These are phyloP conservation scores for Drosophila busckii DNA, from an alignment of 1,140 invertebrate genomes.

Conservation along the genomic window DNA sequence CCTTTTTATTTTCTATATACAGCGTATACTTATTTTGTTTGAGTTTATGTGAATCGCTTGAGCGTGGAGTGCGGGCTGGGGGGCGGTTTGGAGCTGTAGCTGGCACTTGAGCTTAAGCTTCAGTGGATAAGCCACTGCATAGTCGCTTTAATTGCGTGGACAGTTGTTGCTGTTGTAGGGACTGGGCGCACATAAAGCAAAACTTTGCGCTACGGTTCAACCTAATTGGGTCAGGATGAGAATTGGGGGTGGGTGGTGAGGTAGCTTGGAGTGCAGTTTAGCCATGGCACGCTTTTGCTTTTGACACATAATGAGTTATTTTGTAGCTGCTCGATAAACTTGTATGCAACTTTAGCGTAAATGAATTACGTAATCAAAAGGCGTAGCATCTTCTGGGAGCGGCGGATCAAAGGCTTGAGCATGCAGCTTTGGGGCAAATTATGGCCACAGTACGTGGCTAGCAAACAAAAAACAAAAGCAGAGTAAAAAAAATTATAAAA, in stretches of 20 bases:
- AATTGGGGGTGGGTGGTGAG: not conserved
- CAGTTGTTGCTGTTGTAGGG: slow-evolving; percentile 35
- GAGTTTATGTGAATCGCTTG: slow-evolving; percentile 43
- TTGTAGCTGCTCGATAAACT: slow-evolving; percentile 47
- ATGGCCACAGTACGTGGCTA: slow-evolving; percentile 65
- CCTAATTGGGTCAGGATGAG: slow-evolving; percentile 65
- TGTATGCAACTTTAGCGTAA: slow-evolving; percentile 46
- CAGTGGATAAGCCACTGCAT: slow-evolving; percentile 62
- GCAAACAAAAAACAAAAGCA: not conserved
- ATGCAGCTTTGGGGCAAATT: slow-evolving; percentile 43
- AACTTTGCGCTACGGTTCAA: slow-evolving; percentile 52
- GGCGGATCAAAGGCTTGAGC: slow-evolving; percentile 53
- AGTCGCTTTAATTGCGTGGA: slow-evolving; percentile 66
- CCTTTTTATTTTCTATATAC: no score
- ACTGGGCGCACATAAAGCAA: slow-evolving; percentile 25
- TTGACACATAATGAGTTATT: slow-evolving; percentile 70
- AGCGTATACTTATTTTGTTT: slow-evolving; percentile 73
- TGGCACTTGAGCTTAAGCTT: slow-evolving; percentile 46
- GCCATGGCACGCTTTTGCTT: slow-evolving; percentile 17
- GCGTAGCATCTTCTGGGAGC: slow-evolving; percentile 42
- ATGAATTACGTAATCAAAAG: slow-evolving; percentile 73
- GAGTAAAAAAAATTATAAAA: slow-evolving; percentile 10
- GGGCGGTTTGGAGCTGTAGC: slow-evolving; percentile 14
- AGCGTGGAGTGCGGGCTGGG: not conserved
- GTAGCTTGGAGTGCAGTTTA: not conserved